Percentiles rank a stretch among this genome's conserved stretches.
phyloP scores from a whole-genome alignment of 1,140 invertebrate species.

The Rhyzopertha dominica region DNA sequence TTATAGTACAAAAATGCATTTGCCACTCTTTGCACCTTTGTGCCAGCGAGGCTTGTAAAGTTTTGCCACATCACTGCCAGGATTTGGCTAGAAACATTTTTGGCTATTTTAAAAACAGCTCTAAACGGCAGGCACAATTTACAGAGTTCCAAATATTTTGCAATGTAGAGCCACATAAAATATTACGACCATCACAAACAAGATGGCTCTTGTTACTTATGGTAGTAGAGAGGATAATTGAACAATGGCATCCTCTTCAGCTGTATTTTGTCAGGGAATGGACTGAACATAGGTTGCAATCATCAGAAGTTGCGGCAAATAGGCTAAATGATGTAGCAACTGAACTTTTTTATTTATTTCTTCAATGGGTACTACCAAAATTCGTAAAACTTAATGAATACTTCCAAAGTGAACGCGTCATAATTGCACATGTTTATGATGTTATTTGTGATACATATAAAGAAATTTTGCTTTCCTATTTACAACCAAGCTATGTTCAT shows the following conservation, averaged over 20 bases:
- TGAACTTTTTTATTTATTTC: no score
- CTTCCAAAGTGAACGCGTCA: no score
- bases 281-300: slow-evolving; percentile 4
- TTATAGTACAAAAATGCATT: slow-evolving; percentile 41
- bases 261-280: slow-evolving; percentile 12
- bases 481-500: no score
- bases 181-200: slow-evolving; percentile 16
- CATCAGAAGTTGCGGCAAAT: no score
- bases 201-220: slow-evolving; percentile 15
- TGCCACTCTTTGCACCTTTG: slow-evolving; percentile 41
- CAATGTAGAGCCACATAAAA: slow-evolving; percentile 15
- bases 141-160: no score
- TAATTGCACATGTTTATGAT: no score
- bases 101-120: slow-evolving; percentile 37
- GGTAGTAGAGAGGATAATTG: slow-evolving; percentile 16
- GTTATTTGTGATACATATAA: no score
- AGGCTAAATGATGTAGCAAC: no score
- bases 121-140: slow-evolving; percentile 25
- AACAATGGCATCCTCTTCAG: slow-evolving; percentile 10
- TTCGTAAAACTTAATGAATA: no score
- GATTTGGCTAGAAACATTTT: slow-evolving; percentile 34
- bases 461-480: no score
- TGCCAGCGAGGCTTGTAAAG: slow-evolving; percentile 41
- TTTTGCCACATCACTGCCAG: slow-evolving; percentile 34
- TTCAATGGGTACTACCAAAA: no score